Conservation (phyloP, 2,113 vertebrate species). For the Picathartes gymnocephalus region DNA sequence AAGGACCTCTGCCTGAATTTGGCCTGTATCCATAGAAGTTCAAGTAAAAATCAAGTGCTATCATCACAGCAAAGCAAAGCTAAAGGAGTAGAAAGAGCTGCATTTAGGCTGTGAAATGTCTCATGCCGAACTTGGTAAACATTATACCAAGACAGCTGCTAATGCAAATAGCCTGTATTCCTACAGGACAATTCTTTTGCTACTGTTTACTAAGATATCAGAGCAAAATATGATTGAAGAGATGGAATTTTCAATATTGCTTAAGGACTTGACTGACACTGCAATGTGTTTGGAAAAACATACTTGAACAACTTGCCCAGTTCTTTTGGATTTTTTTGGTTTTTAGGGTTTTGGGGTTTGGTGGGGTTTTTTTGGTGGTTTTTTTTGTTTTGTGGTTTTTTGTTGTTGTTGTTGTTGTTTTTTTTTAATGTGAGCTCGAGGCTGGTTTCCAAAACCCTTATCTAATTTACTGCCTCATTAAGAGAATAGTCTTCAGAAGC, state of each 20-base stretch:
- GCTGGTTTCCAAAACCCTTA: neutral
- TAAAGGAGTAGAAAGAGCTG: neutral
- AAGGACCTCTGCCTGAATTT: neutral
- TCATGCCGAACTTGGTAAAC: neutral
- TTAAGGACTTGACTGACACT: neutral
- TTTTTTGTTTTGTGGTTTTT: too few relatives aligned
- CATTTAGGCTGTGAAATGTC: neutral
- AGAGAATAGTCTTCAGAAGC: neutral
- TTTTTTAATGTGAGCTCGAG: neutral
- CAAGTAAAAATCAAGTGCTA: neutral
- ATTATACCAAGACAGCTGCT: neutral
- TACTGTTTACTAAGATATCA: neutral
- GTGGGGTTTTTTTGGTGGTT: too few relatives aligned
- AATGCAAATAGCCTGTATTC: neutral
- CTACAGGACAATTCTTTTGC: neutral
- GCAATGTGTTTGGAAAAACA: neutral
- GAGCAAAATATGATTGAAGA: neutral
- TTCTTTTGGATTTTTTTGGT: neutral
- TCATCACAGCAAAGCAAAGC: neutral
- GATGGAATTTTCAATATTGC: neutral
- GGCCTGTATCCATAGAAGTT: neutral
- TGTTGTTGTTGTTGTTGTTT: too few relatives aligned
- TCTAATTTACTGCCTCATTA: neutral
- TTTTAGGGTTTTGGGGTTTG: neutral
- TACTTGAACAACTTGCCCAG: neutral